Percentiles rank a stretch among this genome's conserved stretches.
Conservation (phyloP, 2,113 vertebrate genomes). For the Gambusia holbrooki region DNA sequence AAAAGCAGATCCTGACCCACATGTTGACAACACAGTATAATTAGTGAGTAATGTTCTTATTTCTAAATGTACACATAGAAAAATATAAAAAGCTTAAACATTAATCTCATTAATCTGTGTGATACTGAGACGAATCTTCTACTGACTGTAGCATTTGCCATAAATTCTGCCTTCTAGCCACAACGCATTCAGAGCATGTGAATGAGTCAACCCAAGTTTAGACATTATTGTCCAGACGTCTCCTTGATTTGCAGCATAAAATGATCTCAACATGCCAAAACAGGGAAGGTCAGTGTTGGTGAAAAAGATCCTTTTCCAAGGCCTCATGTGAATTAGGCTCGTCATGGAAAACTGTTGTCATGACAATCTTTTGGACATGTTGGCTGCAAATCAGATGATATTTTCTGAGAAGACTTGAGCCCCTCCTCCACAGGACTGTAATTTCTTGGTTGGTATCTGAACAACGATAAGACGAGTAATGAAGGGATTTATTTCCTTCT, state of each 20-base stretch:
- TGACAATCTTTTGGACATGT: background rate
- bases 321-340: background rate
- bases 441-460: background rate
- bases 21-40: too few species aligned
- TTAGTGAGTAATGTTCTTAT: background rate
- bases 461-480: background rate
- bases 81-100: background rate
- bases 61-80: background rate
- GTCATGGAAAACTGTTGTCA: conserved; percentile 13
- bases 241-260: conserved; percentile 10
- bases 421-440: background rate
- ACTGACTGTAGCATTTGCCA: background rate
- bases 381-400: background rate
- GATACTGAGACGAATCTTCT: background rate
- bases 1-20: too few species aligned
- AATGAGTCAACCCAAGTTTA: background rate
- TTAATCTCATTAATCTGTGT: background rate
- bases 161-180: background rate
- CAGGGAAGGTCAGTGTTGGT: conserved; percentile 15
- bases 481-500: conserved; percentile 5
- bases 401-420: background rate
- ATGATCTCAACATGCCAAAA: background rate
- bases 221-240: background rate
- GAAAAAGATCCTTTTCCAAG: background rate
- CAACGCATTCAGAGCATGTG: background rate